Evolutionary conservation across 2,888 invertebrate genomes (phyloP), one percentile per base, ranked within the genome.

Genomic region (Crocallis elinguaria): DNA sequence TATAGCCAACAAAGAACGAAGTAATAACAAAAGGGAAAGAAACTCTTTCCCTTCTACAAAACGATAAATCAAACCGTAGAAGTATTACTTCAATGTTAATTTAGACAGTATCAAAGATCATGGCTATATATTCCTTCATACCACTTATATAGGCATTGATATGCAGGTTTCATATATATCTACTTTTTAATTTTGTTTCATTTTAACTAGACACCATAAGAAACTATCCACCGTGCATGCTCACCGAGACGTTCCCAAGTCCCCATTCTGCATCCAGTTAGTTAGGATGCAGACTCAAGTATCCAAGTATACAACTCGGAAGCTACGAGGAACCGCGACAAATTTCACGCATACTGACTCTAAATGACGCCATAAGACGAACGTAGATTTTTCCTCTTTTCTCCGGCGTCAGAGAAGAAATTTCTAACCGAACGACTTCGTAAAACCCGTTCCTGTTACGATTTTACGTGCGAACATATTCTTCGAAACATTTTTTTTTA

Each of bases 271-370:
- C 57, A 57, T 71, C 67, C 71, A 73, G 64, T 69, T 67, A 67
- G 54, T 55, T 57, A 59, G 45, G 64, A 72, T 73, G 75, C 77
- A 74, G 62, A 46, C 51, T 57, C 53, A 29, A 57, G 60, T 55
- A 49, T 29, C 56, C 58, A 51, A 56, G 60, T 55, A 49, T 29
- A 58, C 58, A 51, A 56, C 44, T 29, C 39, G 17, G 38, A 33
- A 27, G 43, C 48, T 44, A 32, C 50, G 38, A 67, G 72, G 72
- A 80, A 81, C 79, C 79, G 78, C 81, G 82, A 73, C 82, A 73
- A 88, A 90, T 90, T 90, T 90, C 85, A 90, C 88, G 87, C 85
- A 55, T 67, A 75, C 74, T 84, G 88, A 82, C 46, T 75, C 54
- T 63, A 71, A 77, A 79, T 76, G 79, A 74, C 62, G 71, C 67